These are phyloP conservation scores for Fragum whitleyi DNA, from an alignment of 2,888 invertebrate species.

Conservation along the genomic window DNA sequence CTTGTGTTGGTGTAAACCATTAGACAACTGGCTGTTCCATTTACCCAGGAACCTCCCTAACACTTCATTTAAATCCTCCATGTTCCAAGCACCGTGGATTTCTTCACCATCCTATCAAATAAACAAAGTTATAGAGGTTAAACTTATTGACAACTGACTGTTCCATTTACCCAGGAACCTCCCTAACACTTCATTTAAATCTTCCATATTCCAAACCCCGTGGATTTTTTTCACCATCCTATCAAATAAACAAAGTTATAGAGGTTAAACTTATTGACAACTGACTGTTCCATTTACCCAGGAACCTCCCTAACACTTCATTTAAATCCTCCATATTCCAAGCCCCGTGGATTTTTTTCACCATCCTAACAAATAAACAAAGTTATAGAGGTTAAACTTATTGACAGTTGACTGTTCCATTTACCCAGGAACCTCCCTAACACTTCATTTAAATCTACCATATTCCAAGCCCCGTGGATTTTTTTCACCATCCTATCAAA, in stretches of 20 bases:
- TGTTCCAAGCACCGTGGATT: constrained; percentile 75
- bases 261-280: constrained; percentile 19
- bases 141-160: constrained; percentile 37
- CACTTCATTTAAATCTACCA: constrained; percentile 68
- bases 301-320: constrained; percentile 70
- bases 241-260: constrained; percentile 35
- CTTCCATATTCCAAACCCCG: constrained; percentile 73
- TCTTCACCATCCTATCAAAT: constrained; percentile 79
- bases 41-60: constrained; percentile 73
- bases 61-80: constrained; percentile 68
- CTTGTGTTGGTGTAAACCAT: constrained; percentile 66
- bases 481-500: constrained; percentile 79
- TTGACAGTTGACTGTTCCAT: constrained; percentile 49
- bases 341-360: constrained; percentile 76
- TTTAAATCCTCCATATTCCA: constrained; percentile 71
- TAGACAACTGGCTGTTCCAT: constrained; percentile 54
- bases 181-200: constrained; percentile 70
- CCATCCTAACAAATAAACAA: constrained; percentile 75
- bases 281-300: constrained; percentile 64
- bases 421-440: constrained; percentile 73
- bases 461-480: constrained; percentile 75
- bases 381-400: neutral
- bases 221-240: constrained; percentile 80
- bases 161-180: constrained; percentile 70
- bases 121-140: neutral